These are phyloP conservation scores for Amblyjoppa fuscipennis DNA, from an alignment of 2,888 invertebrate genomes.

Conservation along the genomic window DNA sequence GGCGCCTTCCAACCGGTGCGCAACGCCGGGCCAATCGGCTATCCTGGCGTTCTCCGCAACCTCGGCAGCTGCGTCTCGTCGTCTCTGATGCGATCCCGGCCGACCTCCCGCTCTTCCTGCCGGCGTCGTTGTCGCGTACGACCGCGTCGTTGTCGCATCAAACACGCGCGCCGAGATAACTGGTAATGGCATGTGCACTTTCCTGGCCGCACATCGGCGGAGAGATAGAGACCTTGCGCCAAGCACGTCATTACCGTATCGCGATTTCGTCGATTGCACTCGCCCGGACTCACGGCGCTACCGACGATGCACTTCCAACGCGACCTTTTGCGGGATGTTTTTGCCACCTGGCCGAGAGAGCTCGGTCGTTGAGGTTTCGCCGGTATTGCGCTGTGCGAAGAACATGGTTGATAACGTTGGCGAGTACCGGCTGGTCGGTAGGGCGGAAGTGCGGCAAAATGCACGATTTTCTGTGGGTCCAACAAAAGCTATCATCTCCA, in stretches of 20 bases:
- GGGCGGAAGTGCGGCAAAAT: no score
- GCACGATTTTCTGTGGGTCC: no score
- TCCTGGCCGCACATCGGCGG: conserved; percentile 70
- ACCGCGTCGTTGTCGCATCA: conserved; percentile 23
- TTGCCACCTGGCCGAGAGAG: no score
- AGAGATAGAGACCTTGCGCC: conserved; percentile 26
- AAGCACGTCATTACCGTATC: conserved; percentile 77
- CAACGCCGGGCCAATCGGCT: background rate
- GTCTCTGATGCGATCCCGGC: background rate
- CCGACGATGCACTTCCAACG: background rate
- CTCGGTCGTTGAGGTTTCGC: no score
- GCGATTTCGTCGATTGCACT: conserved; percentile 75
- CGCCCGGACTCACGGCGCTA: conserved; percentile 16
- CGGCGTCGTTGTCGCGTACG: conserved; percentile 72
- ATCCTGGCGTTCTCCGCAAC: background rate
- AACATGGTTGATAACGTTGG: no score
- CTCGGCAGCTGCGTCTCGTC: background rate
- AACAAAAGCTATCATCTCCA: no score
- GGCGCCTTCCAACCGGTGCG: background rate
- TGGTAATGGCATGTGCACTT: conserved; percentile 76
- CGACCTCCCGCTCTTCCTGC: conserved; percentile 45
- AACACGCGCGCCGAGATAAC: conserved; percentile 74
- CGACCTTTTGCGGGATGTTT: background rate
- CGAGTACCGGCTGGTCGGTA: no score
- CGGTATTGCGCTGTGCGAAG: no score